phyloP scores from a whole-genome alignment of 1,140 invertebrate species.

The Coptotermes formosanus region DNA sequence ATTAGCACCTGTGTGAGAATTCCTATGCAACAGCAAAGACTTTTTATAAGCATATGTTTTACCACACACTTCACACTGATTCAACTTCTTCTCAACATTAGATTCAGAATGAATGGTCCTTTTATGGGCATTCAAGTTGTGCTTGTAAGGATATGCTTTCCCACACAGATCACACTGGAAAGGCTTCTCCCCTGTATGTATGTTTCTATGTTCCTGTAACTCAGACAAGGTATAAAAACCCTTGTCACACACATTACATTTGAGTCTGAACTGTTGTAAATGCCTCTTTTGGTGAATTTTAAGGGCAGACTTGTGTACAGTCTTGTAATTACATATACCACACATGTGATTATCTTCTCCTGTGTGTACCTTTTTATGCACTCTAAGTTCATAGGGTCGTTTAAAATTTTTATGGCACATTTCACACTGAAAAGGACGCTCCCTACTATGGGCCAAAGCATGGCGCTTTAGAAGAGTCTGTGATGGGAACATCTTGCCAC shows the following conservation, averaged over 20 bases:
- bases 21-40: slow-evolving; percentile 10
- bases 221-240: slow-evolving; percentile 55
- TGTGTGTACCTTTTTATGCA: slow-evolving; percentile 47
- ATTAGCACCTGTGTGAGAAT: slow-evolving; percentile 40
- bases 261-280: slow-evolving; percentile 58
- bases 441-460: slow-evolving; percentile 49
- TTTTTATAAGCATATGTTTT: slow-evolving; percentile 22
- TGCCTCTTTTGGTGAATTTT: slow-evolving; percentile 49
- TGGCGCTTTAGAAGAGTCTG: slow-evolving; percentile 49
- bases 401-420: slow-evolving; percentile 52
- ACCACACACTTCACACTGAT: slow-evolving; percentile 29
- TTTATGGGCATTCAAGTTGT: slow-evolving; percentile 37
- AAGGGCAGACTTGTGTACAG: slow-evolving; percentile 46
- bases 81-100: slow-evolving; percentile 26
- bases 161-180: slow-evolving; percentile 57
- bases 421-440: slow-evolving; percentile 51
- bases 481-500: slow-evolving; percentile 39
- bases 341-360: slow-evolving; percentile 46
- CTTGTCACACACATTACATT: slow-evolving; percentile 58
- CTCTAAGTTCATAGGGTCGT: slow-evolving; percentile 48
- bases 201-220: slow-evolving; percentile 57
- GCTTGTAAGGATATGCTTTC: slow-evolving; percentile 51
- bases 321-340: slow-evolving; percentile 48
- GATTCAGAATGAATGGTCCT: slow-evolving; percentile 35
- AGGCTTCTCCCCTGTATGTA: slow-evolving; percentile 56